phyloP scores from a whole-genome alignment of 2,797 vertebrate species.

The Psittacula derbiana region DNA sequence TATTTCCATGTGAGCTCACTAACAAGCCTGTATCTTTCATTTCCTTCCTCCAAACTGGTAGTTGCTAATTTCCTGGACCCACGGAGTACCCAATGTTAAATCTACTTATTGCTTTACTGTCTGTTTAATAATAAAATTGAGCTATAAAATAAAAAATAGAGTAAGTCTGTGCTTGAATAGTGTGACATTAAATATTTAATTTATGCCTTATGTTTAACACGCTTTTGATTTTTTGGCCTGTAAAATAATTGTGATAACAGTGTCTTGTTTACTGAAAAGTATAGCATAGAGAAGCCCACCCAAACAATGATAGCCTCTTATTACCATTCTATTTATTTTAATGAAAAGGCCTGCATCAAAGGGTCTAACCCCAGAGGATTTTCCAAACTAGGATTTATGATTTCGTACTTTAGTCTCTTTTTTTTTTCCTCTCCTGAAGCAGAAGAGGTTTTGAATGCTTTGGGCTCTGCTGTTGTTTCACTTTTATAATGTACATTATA shows the following conservation, averaged over 20 bases:
- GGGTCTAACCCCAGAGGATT: slow-evolving; percentile 61
- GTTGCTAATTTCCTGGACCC: neutral
- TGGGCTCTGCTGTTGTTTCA: slow-evolving; percentile 57
- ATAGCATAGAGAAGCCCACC: neutral
- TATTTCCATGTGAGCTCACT: neutral
- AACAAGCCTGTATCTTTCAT: neutral
- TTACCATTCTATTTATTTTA: slow-evolving; percentile 15
- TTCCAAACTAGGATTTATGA: slow-evolving; percentile 71
- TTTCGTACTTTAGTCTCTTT: slow-evolving; percentile 22
- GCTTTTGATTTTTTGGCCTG: neutral
- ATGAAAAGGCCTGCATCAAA: slow-evolving; percentile 41
- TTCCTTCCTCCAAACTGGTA: neutral
- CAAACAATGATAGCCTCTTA: neutral
- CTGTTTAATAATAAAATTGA: neutral
- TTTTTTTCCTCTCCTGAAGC: slow-evolving; percentile 31
- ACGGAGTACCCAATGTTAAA: neutral
- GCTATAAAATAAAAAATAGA: neutral
- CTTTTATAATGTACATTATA: slow-evolving; percentile 54
- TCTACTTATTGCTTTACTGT: neutral
- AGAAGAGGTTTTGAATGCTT: slow-evolving; percentile 43
- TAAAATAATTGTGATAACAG: neutral
- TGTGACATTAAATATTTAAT: neutral
- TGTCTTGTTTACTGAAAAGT: neutral
- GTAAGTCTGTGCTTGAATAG: neutral
- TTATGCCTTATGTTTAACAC: neutral